phyloP scores from a whole-genome alignment of 2,797 vertebrate species.

The Selene dorsalis region DNA sequence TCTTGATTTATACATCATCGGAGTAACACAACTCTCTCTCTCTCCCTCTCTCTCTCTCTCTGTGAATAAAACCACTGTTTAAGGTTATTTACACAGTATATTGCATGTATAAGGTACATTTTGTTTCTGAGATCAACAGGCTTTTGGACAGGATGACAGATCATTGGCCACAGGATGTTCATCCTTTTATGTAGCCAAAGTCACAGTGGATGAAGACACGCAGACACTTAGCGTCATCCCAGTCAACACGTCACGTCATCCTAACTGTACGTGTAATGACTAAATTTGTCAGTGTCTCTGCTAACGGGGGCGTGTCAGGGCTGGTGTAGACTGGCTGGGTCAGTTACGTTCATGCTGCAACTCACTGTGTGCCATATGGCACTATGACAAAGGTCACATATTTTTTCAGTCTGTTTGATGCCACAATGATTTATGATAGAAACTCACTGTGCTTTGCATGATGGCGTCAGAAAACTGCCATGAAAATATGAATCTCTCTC shows the following conservation, averaged over 20 bases:
- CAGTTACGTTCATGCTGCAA: slow-evolving; percentile 20
- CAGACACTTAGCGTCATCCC: slow-evolving; percentile 20
- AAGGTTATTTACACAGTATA: background rate
- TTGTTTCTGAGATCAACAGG: background rate
- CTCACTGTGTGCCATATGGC: background rate
- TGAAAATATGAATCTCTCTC: background rate
- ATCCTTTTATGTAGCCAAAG: slow-evolving; percentile 6
- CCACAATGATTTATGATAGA: background rate
- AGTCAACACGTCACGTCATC: slow-evolving; percentile 34
- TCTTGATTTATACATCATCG: background rate
- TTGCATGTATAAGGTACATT: background rate
- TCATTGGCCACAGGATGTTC: slow-evolving; percentile 5
- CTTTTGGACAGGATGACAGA: background rate
- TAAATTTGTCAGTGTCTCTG: slow-evolving; percentile 50
- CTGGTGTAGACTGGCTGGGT: slow-evolving; percentile 7
- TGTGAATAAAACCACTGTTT: background rate
- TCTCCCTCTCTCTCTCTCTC: too few species aligned
- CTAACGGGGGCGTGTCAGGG: slow-evolving; percentile 1
- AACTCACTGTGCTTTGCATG: background rate
- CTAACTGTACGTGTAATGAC: slow-evolving; percentile 37
- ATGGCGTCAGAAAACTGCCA: background rate
- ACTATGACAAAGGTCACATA: slow-evolving; percentile 19
- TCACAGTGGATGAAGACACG: slow-evolving; percentile 26
- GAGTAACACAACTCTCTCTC: too few species aligned
- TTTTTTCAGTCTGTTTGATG: slow-evolving; percentile 1